Percentiles rank a stretch among this genome's conserved stretches.
phyloP scores from a whole-genome alignment of 2,888 invertebrate genomes.

The Plebejus argus region DNA sequence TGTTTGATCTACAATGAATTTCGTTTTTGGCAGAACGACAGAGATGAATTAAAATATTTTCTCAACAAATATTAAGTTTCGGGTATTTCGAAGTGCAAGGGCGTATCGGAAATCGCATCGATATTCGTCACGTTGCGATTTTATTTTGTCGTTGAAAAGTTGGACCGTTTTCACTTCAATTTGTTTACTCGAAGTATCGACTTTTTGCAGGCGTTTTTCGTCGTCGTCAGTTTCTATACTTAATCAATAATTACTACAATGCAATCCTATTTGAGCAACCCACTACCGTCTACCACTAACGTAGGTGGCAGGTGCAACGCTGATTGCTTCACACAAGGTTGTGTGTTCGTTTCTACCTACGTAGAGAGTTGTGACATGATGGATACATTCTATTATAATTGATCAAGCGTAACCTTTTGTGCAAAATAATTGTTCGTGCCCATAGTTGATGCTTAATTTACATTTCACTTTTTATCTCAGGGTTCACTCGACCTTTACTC shows the following conservation, averaged over 20 bases:
- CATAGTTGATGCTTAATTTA: not conserved
- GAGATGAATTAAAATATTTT: not conserved
- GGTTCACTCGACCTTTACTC: not conserved
- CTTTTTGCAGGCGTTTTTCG: not conserved
- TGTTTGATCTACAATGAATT: not conserved
- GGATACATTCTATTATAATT: slow-evolving; percentile 15
- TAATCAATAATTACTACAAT: slow-evolving; percentile 43
- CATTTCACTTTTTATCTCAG: slow-evolving; percentile 4
- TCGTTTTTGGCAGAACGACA: not conserved
- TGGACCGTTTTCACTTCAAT: not conserved
- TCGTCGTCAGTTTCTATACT: slow-evolving; percentile 21
- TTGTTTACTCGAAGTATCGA: not conserved
- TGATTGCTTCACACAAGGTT: slow-evolving; percentile 51
- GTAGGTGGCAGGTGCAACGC: slow-evolving; percentile 53
- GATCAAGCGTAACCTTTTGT: not conserved
- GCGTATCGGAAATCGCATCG: not conserved
- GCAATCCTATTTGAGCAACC: slow-evolving; percentile 55
- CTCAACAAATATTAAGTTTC: not conserved
- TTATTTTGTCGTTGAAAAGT: not conserved
- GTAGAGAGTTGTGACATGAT: slow-evolving; percentile 33
- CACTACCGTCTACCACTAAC: slow-evolving; percentile 53
- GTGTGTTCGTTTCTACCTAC: slow-evolving; percentile 26
- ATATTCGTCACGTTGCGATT: not conserved
- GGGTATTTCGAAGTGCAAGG: not conserved
- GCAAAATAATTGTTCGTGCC: not conserved